These are phyloP conservation scores for Garra rufa DNA, from an alignment of 2,113 vertebrate genomes.

Conservation along the genomic window DNA sequence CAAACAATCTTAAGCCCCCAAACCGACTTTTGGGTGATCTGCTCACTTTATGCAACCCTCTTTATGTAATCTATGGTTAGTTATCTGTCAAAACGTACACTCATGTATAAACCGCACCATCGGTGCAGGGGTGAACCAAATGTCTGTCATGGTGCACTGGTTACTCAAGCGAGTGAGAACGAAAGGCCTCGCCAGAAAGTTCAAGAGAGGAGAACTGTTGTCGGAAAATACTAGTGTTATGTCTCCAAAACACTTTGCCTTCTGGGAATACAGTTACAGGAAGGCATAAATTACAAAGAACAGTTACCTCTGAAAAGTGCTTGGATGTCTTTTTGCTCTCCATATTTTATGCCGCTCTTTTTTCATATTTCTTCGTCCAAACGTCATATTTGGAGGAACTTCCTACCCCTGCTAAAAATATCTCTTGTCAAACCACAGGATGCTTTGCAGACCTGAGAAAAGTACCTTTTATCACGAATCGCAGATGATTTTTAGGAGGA, in stretches of 20 bases:
- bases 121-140: neutral
- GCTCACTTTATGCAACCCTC: conserved; percentile 34
- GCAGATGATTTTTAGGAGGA: neutral
- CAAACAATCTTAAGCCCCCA: conserved; percentile 3
- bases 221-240: conserved; percentile 48
- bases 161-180: conserved; percentile 31
- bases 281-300: conserved; percentile 57
- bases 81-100: conserved; percentile 16
- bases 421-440: conserved; percentile 22
- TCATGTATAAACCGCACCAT: conserved; percentile 6
- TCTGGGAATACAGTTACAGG: conserved; percentile 56
- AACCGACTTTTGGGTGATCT: conserved; percentile 33
- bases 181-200: conserved; percentile 39
- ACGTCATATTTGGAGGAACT: conserved; percentile 23
- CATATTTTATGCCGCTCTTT: conserved; percentile 11
- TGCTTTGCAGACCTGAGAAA: conserved; percentile 23
- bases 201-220: conserved; percentile 39
- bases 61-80: conserved; percentile 37
- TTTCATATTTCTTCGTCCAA: conserved; percentile 15
- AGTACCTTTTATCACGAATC: conserved; percentile 19
- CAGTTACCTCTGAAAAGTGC: conserved; percentile 47
- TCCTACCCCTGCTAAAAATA: conserved; percentile 47
- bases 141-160: neutral
- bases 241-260: conserved; percentile 52
- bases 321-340: conserved; percentile 44